Evolutionary conservation across 2,888 invertebrate genomes (phyloP), one percentile per base, ranked within the genome.

Genomic region (Andrena camellia): DNA sequence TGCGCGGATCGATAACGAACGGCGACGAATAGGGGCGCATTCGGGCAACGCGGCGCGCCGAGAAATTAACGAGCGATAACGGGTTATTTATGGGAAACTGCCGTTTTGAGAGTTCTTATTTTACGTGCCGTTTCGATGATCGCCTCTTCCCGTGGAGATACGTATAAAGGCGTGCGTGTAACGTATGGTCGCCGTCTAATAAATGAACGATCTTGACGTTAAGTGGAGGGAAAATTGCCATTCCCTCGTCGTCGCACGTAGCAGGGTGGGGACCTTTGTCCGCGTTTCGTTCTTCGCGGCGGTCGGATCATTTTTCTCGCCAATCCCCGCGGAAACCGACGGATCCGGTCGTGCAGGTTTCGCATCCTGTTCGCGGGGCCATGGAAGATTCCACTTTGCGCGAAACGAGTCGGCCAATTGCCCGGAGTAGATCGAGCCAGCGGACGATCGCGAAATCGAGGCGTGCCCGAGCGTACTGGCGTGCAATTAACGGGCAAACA

Each of bases 331-430:
- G 54, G 67, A 69, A 77, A 68, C 68, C 73, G 67, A 83, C 72
- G 70, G 66, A 84, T 74, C 83, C 83, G 83, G 83, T 84, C 78
- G 70, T 74, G 52, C 83, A 74, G 83, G 83, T 84, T 84, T 78
- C 78, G 83, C 78, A 78, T 84, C 83, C 83, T 84, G 83, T 83
- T 66, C 57, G 54, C 67, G 57, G 1, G 54, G 31, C 57, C 29
- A n/a, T 7, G 42, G 17, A 20, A 62, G 57, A 68, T 76, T 75
- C 82, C 66, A 50, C 35, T 67, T 69, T 79, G 62, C 62, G 67
- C 33, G 50, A 71, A 33, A 59, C 64, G 52, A 3, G 66, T n/a
- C 50, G 33, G n/a, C 29, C 52, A 3, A 63, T 48, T 26, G 33
- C 35, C 35, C 29, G 33, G 10, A 23, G 57, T 42, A 57, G 6